Base-by-base conservation (phyloP, 2,797 vertebrate genomes). In the Xenopus petersii region DNA sequence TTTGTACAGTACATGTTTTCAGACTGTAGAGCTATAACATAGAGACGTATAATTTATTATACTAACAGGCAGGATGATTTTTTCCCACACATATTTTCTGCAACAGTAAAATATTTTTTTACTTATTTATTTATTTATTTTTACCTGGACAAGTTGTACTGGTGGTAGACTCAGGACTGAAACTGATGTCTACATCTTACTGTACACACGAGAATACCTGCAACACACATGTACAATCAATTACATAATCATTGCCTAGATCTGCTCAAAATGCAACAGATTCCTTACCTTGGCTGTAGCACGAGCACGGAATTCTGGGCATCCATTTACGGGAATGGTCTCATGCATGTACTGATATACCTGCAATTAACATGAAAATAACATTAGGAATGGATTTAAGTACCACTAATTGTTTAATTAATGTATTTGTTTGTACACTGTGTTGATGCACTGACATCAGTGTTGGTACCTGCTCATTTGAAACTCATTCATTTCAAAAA, bases 331-430 rank as follows among this genome's bases (percentile, higher is more conserved):
- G 68, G 94, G 96, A 83, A 99, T 99, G 67, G 97, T 99, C 94
- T 99, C 97, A 81, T 99, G 97, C 97, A 99, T 99, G 82, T 99
- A 99, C 86, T 98, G 97, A 89, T 99, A 99, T 65, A 99, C 97
- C 97, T 99, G 89, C 85, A 90, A 87, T 54, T 17, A 86, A 82
- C 81, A 88, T 15, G 83, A 68, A 84, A 84, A 83, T 66, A 82
- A 80, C 12, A 51, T 12, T 51, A 51, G 2, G 49, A 51, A 12
- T 5, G 3, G 36, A 42, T 6, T 42, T 42, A 42, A 42, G 8
- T 30, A 30, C 26, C 26, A 30, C 2, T 42, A 42, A 42, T 42
- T 42, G 8, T 42, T 42, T 42, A 42, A 42, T 42, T 4, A 42
- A 6, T 5, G 5, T 42, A 9, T 42, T 42, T 42, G 36, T 6